phyloP scores from a whole-genome alignment of 2,888 invertebrate species.

The Corbicula japonica region DNA sequence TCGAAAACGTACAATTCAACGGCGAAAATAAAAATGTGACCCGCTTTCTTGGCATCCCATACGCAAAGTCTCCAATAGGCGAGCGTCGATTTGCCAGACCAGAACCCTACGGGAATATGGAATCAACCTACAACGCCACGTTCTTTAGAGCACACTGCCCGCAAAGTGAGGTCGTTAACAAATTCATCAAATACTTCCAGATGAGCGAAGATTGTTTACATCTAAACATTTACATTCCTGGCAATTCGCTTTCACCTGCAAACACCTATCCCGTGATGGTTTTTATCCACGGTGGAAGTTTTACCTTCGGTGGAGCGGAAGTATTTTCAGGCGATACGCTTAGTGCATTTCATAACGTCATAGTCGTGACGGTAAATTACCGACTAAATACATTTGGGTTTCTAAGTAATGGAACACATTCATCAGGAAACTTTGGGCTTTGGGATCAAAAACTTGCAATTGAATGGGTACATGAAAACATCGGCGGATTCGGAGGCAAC shows the following conservation, averaged over 20 bases:
- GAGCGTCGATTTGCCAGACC: slow-evolving; percentile 35
- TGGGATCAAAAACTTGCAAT: slow-evolving; percentile 98
- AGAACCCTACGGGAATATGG: background rate
- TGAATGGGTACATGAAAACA: slow-evolving; percentile 96
- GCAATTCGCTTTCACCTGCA: slow-evolving; percentile 2
- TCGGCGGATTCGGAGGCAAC: slow-evolving; percentile 85
- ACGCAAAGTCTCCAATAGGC: slow-evolving; percentile 42
- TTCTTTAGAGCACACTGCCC: slow-evolving; percentile 38
- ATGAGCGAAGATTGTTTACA: slow-evolving; percentile 97
- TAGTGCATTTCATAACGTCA: slow-evolving; percentile 95
- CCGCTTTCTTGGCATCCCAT: slow-evolving; percentile 53
- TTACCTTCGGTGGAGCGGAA: slow-evolving; percentile 94
- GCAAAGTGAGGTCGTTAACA: slow-evolving; percentile 15
- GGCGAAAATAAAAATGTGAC: slow-evolving; percentile 13
- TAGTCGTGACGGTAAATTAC: slow-evolving; percentile 98
- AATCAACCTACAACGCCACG: slow-evolving; percentile 28
- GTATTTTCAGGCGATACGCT: slow-evolving; percentile 88
- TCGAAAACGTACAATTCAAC: slow-evolving; percentile 7
- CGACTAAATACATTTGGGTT: slow-evolving; percentile 96
- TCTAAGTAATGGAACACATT: slow-evolving; percentile 90
- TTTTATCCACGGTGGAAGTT: slow-evolving; percentile 98
- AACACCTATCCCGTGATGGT: slow-evolving; percentile 91
- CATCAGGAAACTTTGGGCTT: slow-evolving; percentile 91
- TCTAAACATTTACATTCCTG: slow-evolving; percentile 97
- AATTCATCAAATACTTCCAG: slow-evolving; percentile 12